These are phyloP conservation scores for Monomorium pharaonis DNA, from an alignment of 1,140 invertebrate genomes.

Conservation along the genomic window DNA sequence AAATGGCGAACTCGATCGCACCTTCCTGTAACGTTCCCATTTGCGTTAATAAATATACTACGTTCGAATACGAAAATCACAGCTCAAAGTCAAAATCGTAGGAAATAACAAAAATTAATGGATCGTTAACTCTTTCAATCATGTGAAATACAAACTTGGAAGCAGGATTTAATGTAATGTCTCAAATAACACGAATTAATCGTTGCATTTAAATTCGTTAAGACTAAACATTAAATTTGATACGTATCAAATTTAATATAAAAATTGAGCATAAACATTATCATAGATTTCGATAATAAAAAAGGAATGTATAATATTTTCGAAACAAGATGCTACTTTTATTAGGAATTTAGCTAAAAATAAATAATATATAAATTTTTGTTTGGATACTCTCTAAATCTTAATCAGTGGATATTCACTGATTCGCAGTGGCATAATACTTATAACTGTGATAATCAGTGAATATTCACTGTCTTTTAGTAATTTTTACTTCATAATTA, in stretches of 20 bases:
- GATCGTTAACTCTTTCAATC: not conserved
- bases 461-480: no score
- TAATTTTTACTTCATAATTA: no score
- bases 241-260: not conserved
- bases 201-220: not conserved
- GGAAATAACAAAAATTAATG: not conserved
- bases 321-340: not conserved
- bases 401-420: no score
- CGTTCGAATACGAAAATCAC: not conserved
- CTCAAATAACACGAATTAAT: not conserved
- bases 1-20: not conserved
- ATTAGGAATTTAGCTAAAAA: not conserved
- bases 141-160: not conserved
- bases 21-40: constrained; percentile 3
- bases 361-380: no score
- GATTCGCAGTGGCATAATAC: no score
- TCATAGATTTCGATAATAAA: not conserved
- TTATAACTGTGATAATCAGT: no score
- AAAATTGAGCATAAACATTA: not conserved
- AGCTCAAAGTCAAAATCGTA: not conserved
- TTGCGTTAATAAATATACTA: not conserved
- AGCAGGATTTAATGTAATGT: not conserved
- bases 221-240: not conserved
- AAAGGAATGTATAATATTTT: not conserved
- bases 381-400: no score